phyloP scores from a whole-genome alignment of 2,888 invertebrate genomes.

The Tinea pellionella region DNA sequence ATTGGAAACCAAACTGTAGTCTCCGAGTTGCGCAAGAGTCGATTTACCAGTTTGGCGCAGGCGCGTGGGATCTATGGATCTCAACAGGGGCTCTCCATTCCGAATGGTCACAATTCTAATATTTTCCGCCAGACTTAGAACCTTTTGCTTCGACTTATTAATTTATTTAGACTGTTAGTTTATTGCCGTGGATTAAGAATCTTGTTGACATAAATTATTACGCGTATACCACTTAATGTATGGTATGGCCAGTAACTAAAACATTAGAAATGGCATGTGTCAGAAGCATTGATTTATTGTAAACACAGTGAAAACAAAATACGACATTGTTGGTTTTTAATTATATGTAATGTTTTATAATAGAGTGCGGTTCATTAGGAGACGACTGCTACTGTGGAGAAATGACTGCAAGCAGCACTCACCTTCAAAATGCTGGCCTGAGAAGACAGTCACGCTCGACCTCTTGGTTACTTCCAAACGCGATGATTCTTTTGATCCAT shows the following conservation, averaged over 20 bases:
- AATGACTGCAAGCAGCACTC: too few species aligned
- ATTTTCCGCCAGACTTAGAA: conserved; percentile 27
- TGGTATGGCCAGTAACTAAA: conserved; percentile 32
- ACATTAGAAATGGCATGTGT: conserved; percentile 23
- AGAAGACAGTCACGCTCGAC: too few species aligned
- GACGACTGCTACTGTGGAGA: too few species aligned
- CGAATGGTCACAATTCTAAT: conserved; percentile 20
- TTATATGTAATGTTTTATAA: too few species aligned
- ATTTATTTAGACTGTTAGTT: conserved; percentile 50
- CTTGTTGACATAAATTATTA: conserved; percentile 56
- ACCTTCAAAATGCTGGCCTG: too few species aligned
- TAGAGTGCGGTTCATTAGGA: too few species aligned
- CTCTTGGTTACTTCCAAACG: too few species aligned
- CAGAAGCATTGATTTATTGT: conserved; percentile 19
- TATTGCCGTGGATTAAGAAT: conserved; percentile 53
- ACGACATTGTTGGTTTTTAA: background rate
- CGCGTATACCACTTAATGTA: conserved; percentile 35
- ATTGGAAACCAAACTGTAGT: conserved; percentile 67
- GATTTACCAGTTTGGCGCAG: conserved; percentile 56
- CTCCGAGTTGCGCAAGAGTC: conserved; percentile 59
- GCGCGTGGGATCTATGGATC: conserved; percentile 55
- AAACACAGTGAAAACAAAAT: conserved; percentile 2
- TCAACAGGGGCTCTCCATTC: conserved; percentile 20
- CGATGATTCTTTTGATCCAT: too few species aligned
- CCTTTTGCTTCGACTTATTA: conserved; percentile 26